Base-by-base conservation (phyloP, 2,113 vertebrate species). In the Microtus montanus region DNA sequence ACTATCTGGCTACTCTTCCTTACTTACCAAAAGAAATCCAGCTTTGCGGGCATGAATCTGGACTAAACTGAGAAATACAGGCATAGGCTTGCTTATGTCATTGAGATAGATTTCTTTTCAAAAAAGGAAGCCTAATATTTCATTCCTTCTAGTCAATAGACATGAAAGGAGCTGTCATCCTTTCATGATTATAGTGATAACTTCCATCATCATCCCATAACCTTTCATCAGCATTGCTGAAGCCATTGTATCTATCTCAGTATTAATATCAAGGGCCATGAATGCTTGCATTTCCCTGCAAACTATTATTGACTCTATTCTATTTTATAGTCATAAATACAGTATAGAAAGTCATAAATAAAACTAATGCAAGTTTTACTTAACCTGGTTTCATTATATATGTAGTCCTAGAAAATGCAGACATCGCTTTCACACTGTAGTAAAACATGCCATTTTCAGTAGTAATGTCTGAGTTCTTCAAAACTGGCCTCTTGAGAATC, bases 261-360 rank as follows among this genome's bases (percentile, higher is more conserved):
- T 64, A 92, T 80, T 41, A 61, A 54, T 35, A 80, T 30, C 38
- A 91, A 91, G 41, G 17, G 79, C 28, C 24, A 80, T 90, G 86
- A 54, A 96, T 61, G 44, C 54, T 91, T 74, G 92, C 24, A 88
- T 92, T 58, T 70, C 24, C 47, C 92, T 94, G 74, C 54, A 92
- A 87, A 68, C 47, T 91, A 90, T 80, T n/a, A 71, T 4, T 88
- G 49, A 74, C 35, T 84, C 26, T 66, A 88, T 93, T 95, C 88
- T 44, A 90, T 91, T 94, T 91, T 54, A 90, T 4, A 82, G 52
- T 44, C 68, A 87, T 78, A 77, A 96, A 92, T 4, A 94, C n/a
- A 93, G 20, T 75, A 64, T 93, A 38, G 71, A 64, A 35, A 73
- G 17, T 92, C 78, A 80, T 58, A 58, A 58, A 58, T 58, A 58